Evolutionary conservation across 1,140 invertebrate genomes (phyloP), one percentile per base, ranked within the genome.

Genomic region (Aphaenogaster floridana): DNA sequence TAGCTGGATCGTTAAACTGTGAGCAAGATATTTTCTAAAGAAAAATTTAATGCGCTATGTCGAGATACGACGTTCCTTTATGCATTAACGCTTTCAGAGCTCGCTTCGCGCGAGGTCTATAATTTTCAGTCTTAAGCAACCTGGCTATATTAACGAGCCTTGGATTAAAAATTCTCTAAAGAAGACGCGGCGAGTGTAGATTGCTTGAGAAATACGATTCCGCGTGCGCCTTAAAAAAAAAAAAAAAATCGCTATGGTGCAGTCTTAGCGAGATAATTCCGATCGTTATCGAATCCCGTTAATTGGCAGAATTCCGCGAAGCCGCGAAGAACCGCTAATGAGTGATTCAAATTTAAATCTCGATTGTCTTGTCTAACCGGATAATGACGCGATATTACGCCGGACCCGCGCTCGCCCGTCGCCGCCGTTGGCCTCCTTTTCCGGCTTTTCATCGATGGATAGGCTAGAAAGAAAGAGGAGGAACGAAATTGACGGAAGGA

Each of bases 331-430:
- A 42, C 13, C 54, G 45, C 54, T 84, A 61, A 84, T 76, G 59
- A 61, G 69, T 59, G 54, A 84, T 84, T 84, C 52, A 84, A n/a
- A 84, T 84, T 84, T 84, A 74, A 84, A 84, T 84, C 80, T 48
- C 17, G 52, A 52, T 74, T 42, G 69, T n/a, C 72, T 39, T n/a
- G 21, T 76, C 69, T 63, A 42, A 28, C 21, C 54, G 15, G 80
- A 61, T 74, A 84, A 84, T 84, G n/a, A 21, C 54, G 54, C 42
- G 54, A 72, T 83, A 84, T 84, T 76, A 84, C 39, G 66, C 17
- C 45, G 39, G 28, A 36, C 13, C 11, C 9, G 21, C 11, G n/a
- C n/a, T 36, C 64, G 8, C 9, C 11, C 48, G 50, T n/a, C 21
- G 74, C 4, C 21, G 74, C 4, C 39, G 78, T 50, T 64, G 5